Evolutionary conservation across 1,140 invertebrate genomes (phyloP), one percentile per base, ranked within the genome.

Genomic region (Adelges cooleyi): DNA sequence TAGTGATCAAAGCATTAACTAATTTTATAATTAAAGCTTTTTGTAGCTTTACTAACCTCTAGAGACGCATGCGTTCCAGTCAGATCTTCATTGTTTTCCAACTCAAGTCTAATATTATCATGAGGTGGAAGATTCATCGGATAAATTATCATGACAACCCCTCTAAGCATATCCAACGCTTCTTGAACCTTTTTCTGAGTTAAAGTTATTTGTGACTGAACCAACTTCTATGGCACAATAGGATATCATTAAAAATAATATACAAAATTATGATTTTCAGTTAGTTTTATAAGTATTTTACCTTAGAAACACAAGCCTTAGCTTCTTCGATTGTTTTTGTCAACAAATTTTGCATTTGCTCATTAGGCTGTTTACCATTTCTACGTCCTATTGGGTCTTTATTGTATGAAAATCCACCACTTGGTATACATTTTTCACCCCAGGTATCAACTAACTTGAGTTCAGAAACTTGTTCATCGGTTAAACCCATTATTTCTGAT

Each of bases 111-210:
- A 67, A 96, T 90, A 2, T 85, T 82, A 71, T 96, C 93, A 74
- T 96, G 86, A 1, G 91, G 90, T 1, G 94, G 93, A 40, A 97
- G 76, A 68, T 86, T 87, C 86, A 92, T 94, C 0, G 93, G 94
- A 77, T 95, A 96, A 5, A 92, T 90, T 65, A 96, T 95, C 70
- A 82, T 92, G 0, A 90, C 83, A 11, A 91, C 87, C 0, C 93
- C 93, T 69, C 83, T 81, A 0, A 96, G 74, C 52, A 94, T 82
- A 69, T 89, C 85, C 18, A 96, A 71, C 2, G 88, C 86, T 70
- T 72, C 69, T 53, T 73, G 71, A 68, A 82, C 73, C 49, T 71
- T 75, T n/a, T 73, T 85, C 65, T 84, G 79, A 6, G 84, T 90
- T 36, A 95, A 73, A 53, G 77, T 74, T 66, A 83, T 81, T 17